A percentile compares a stretch with the other conserved stretches of the same genome.
These are phyloP conservation scores for Telmatochromis sp. DNA, from an alignment of 2,113 vertebrate genomes.

Conservation along the genomic window DNA sequence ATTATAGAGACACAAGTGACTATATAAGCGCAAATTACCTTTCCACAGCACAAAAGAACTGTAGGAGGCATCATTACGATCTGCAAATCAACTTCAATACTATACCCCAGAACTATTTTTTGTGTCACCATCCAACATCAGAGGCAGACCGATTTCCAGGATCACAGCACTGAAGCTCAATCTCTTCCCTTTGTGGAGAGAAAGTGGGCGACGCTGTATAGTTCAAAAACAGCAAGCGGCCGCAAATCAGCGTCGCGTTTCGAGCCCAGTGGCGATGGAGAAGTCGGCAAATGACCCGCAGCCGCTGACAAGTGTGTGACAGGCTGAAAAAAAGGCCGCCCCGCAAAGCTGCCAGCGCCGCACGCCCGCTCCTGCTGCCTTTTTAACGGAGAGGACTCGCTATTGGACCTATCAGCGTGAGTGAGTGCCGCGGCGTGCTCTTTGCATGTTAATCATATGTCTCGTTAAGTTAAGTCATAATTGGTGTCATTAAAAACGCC, in stretches of 20 bases:
- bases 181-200: not conserved
- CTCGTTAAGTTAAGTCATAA: constrained; percentile 47
- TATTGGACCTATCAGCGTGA: not conserved
- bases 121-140: constrained; percentile 4
- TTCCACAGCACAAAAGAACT: constrained; percentile 40
- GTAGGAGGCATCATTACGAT: constrained; percentile 24
- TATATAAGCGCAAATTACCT: constrained; percentile 35
- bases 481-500: constrained; percentile 31
- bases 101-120: not conserved
- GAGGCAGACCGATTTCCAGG: not conserved
- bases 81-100: constrained; percentile 15
- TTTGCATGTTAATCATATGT: constrained; percentile 45
- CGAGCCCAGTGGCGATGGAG: not conserved
- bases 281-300: constrained; percentile 18
- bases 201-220: not conserved
- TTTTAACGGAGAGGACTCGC: not conserved
- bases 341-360: not conserved
- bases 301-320: constrained; percentile 13
- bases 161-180: not conserved
- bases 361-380: not conserved
- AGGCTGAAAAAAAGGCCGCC: constrained; percentile 2
- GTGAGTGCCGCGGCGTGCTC: not conserved
- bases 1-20: constrained; percentile 14
- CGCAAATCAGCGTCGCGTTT: not conserved
- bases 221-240: constrained; percentile 5